Evolutionary conservation across 2,888 invertebrate genomes (phyloP).

Genomic region (Heliconius charithonia): DNA sequence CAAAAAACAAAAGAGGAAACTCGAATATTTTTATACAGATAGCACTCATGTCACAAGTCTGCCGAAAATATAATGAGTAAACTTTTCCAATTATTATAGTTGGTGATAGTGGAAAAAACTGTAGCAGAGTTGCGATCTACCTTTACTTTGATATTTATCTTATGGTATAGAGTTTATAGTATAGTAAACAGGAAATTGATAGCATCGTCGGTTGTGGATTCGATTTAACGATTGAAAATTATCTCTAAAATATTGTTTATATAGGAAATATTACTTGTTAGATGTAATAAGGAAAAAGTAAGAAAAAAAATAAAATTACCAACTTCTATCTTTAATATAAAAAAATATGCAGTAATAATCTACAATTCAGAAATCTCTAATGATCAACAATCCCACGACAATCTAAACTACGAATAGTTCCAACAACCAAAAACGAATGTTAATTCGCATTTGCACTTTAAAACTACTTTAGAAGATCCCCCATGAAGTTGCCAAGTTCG

Average conservation of each 20-base stretch:
- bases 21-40: slow-evolving; percentile 25
- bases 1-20: slow-evolving; percentile 12
- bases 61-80: slow-evolving; percentile 78
- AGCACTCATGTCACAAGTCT: slow-evolving; percentile 53
- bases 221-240: not conserved
- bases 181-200: not conserved
- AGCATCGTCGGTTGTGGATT: not conserved
- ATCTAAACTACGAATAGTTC: slow-evolving; percentile 26
- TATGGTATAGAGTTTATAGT: not conserved
- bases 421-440: slow-evolving; percentile 42
- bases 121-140: slow-evolving; percentile 56
- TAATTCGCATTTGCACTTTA: slow-evolving; percentile 48
- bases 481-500: slow-evolving; percentile 65
- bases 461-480: slow-evolving; percentile 56
- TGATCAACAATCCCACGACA: slow-evolving; percentile 40
- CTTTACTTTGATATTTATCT: slow-evolving; percentile 34
- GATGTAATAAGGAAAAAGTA: no score
- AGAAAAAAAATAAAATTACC: not conserved
- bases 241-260: not conserved
- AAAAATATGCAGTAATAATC: not conserved
- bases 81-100: slow-evolving; percentile 81
- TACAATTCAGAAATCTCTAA: not conserved
- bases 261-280: no score
- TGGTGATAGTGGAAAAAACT: slow-evolving; percentile 66
- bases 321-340: not conserved